Evolutionary conservation across 2,113 vertebrate genomes (phyloP), one percentile per base, ranked within the genome.

Genomic region (Pimephales promelas): DNA sequence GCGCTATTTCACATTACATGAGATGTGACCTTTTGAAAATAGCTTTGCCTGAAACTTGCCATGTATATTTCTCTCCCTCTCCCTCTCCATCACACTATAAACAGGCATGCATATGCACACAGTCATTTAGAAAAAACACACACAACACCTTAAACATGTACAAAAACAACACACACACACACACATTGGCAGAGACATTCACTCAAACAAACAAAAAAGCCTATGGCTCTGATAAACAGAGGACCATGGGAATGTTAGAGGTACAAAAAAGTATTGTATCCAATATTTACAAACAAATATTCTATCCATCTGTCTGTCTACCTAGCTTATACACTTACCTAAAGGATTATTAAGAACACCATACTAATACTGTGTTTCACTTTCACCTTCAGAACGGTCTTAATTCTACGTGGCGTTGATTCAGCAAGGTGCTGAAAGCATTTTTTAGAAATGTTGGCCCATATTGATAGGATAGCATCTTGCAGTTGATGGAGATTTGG

Each of bases 1-100:
- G 85, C 14, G 43, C 40, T 74, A 75, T 83, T 84, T 86, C 74
- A 84, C 61, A 72, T 83, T 86, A 88, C 83, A 90, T 82, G 76
- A 86, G 70, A 84, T 54, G 66, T 88, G 89, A 87, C 84, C 87
- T 90, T 90, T 88, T 73, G 74, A 61, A 88, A 87, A 87, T 68
- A 85, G 71, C 84, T 66, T 83, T 81, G 74, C 64, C 72, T 85
- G 59, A 83, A 82, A 78, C 18, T 74, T 75, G 71, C 45, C 83
- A 75, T 45, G 45, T 62, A 45, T 56, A 66, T 70, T 13, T 73
- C 49, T 82, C 26, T 36, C 49, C 16, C 36, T 66, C 40, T 11
- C 54, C 1, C 24, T n/a, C 56, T 56, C 28, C 34, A 57, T 43
- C 36, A 68, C 28, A 74, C 70, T 77, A 81, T 7, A 61, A 24